Conservation (phyloP, 35 echinoderm and acorn worm species). For the Acanthaster planci region DNA sequence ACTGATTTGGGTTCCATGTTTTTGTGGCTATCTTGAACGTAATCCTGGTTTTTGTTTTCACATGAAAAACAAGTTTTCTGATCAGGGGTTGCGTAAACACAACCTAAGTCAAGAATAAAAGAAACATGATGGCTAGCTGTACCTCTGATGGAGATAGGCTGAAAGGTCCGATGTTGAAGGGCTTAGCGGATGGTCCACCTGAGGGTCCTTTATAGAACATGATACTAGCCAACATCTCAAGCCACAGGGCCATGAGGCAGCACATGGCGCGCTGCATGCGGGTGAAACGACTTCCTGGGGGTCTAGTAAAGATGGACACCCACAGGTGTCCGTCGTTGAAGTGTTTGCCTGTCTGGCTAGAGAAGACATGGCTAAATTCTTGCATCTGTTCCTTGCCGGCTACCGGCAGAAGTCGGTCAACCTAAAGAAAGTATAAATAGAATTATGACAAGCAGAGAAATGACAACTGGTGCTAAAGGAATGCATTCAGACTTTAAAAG, state of each 20-base stretch:
- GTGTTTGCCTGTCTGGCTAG: conserved; percentile 74
- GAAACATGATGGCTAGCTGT: neutral
- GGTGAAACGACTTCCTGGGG: conserved; percentile 80
- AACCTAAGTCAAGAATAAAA: no score
- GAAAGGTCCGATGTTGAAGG: conserved; percentile 80
- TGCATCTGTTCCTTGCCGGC: conserved; percentile 98
- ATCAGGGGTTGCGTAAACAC: no score
- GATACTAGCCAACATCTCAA: conserved; percentile 90
- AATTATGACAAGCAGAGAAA: neutral
- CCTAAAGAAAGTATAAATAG: conserved; percentile 37
- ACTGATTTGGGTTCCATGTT: neutral
- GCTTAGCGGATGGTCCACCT: conserved; percentile 31
- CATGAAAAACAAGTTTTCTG: no score
- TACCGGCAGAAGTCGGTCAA: conserved; percentile 86
- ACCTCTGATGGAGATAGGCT: conserved; percentile 87
- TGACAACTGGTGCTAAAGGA: no score
- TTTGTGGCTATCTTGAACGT: no score
- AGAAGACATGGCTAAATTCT: conserved; percentile 80
- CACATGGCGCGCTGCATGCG: conserved; percentile 77
- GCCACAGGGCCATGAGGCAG: conserved; percentile 87
- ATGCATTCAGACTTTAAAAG: no score
- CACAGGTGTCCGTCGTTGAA: conserved; percentile 93
- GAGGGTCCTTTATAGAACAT: conserved; percentile 77
- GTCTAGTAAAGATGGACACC: conserved; percentile 85
- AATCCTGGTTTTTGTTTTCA: no score